Base-by-base conservation (phyloP, 2,113 vertebrate genomes). In the Oreocharis arfaki region DNA sequence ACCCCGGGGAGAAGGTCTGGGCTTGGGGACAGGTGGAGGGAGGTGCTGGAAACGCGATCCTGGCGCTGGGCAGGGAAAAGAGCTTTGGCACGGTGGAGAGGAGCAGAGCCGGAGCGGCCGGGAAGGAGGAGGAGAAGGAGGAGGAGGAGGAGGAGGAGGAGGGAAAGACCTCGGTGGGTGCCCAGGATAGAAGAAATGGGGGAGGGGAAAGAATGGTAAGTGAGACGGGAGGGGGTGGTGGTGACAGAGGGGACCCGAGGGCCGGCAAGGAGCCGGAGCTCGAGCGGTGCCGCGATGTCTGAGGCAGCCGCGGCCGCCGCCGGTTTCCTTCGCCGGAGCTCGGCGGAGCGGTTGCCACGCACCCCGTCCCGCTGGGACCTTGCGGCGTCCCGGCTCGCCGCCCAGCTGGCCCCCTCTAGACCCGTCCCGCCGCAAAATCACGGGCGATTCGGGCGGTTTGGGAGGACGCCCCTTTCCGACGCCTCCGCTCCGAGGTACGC, bases 31-130 rank as follows among this genome's bases (percentile, higher is more conserved):
- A 96, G 93, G 84, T 95, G 93, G 80, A 86, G 57, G 87, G 84
- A 91, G 87, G 93, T 10, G 95, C 37, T 86, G 76, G 95, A 91
- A 96, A 96, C 2, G 12, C 10, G 76, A 96, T 93, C 84, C 47
- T 3, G 80, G 79, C 16, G 22, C 42, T 4, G 47, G 74, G 74
- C 59, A 77, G 55, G 44, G 83, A 65, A 27, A 88, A 78, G 24
- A 41, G 9, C 11, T 68, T 78, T 92, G 95, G 87, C 87, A 84
- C 7, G 0, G 63, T 3, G 69, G 28, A 39, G 32, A 21, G 39
- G 49, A 80, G 77, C 86, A 71, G 73, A 89, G 53, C 44, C 5
- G 12, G 33, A 32, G 12, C 10, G n/a, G 28, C 41, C 8, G 22
- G 27, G 26, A 2, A 32, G 26, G 16, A 57, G 23, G 37, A 67